A percentile compares a stretch with the other conserved stretches of the same genome.
phyloP scores from a whole-genome alignment of 2,113 vertebrate genomes.

The Macrotis lagotis region DNA sequence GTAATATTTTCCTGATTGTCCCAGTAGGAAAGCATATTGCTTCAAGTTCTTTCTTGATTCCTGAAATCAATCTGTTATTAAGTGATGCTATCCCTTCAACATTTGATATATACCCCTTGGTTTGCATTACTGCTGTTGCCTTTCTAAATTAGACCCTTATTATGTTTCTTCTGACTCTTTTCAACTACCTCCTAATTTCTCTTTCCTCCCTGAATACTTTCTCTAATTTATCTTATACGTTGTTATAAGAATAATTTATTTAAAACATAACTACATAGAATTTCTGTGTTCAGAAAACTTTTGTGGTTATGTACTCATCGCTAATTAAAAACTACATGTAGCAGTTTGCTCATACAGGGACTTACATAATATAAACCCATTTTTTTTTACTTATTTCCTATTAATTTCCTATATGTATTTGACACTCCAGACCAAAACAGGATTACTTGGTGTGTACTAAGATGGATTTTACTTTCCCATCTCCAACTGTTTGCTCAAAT shows the following conservation, averaged over 20 bases:
- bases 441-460: neutral
- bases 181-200: neutral
- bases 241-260: neutral
- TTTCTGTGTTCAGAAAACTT: neutral
- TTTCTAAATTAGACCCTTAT: neutral
- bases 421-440: neutral
- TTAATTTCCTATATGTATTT: neutral
- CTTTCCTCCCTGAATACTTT: neutral
- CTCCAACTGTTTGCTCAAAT: neutral
- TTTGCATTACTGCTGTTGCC: neutral
- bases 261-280: neutral
- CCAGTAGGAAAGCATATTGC: neutral
- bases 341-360: neutral
- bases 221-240: neutral
- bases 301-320: neutral
- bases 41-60: neutral
- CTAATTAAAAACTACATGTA: neutral
- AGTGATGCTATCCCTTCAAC: neutral
- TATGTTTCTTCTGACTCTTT: neutral
- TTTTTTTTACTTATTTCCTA: neutral
- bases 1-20: neutral
- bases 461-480: neutral
- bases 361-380: neutral
- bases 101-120: neutral
- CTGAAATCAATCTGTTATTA: neutral